Evolutionary conservation across 2,113 vertebrate species (phyloP).

Genomic region (Hemibagrus wyckioides): DNA sequence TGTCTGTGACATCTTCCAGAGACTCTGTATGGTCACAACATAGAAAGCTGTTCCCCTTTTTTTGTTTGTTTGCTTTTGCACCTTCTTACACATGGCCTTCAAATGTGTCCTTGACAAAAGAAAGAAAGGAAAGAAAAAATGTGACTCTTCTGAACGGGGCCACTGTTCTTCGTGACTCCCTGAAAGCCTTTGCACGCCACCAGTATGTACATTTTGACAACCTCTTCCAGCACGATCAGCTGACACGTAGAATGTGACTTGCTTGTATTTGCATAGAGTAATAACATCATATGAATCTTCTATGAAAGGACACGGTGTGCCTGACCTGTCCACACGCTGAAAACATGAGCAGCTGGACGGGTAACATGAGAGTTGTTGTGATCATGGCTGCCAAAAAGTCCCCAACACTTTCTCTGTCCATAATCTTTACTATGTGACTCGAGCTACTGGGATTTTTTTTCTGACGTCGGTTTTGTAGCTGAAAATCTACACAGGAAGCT

Average conservation of each 20-base stretch:
- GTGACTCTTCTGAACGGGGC: background rate
- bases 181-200: background rate
- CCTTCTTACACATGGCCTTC: background rate
- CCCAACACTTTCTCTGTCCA: background rate
- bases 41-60: background rate
- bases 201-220: background rate
- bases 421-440: background rate
- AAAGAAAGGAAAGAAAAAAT: background rate
- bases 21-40: background rate
- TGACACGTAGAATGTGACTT: background rate
- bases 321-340: conserved; percentile 8
- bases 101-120: background rate
- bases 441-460: background rate
- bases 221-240: background rate
- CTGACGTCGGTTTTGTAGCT: background rate
- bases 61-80: background rate
- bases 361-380: conserved; percentile 42
- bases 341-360: conserved; percentile 44
- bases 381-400: conserved; percentile 28
- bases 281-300: conserved; percentile 19
- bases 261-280: background rate
- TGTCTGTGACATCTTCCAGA: background rate
- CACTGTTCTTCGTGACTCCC: background rate
- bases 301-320: conserved; percentile 57
- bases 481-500: conserved; percentile 10